Conservation (phyloP, 2,888 invertebrate genomes). For the Pheosia gnoma region DNA sequence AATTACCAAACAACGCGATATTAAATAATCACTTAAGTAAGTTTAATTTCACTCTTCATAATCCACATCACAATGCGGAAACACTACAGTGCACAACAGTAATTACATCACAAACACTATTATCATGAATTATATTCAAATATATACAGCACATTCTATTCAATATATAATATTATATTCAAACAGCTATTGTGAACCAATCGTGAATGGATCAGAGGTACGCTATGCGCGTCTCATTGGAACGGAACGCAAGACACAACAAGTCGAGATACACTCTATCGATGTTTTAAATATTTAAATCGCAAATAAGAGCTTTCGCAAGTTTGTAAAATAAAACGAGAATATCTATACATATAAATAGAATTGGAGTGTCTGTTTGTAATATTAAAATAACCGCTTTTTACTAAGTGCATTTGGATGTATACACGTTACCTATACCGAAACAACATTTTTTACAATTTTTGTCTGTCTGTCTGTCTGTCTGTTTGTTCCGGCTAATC, state of each 20-base stretch:
- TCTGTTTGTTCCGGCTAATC: too few species aligned
- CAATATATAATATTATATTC: not conserved
- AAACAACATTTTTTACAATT: too few species aligned
- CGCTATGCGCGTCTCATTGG: not conserved
- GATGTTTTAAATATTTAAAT: not conserved
- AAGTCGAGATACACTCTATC: not conserved
- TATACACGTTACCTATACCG: too few species aligned
- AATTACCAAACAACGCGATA: too few species aligned
- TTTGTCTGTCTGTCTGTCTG: too few species aligned
- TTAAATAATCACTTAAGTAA: too few species aligned
- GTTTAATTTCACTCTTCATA: too few species aligned
- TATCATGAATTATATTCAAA: not conserved
- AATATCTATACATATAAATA: too few species aligned
- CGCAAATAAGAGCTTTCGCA: not conserved
- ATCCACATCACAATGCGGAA: not conserved
- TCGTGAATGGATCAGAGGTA: not conserved
- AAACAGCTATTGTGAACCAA: not conserved
- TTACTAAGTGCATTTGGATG: too few species aligned
- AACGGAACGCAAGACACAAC: not conserved
- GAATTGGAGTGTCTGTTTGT: too few species aligned
- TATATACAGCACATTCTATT: not conserved
- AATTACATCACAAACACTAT: constrained; percentile 1
- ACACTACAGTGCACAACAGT: not conserved
- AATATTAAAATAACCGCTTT: too few species aligned
- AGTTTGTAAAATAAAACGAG: not conserved